A percentile compares a stretch with the other conserved stretches of the same genome.
phyloP scores from a whole-genome alignment of 2,888 invertebrate genomes.

The Lamproptera curius region DNA sequence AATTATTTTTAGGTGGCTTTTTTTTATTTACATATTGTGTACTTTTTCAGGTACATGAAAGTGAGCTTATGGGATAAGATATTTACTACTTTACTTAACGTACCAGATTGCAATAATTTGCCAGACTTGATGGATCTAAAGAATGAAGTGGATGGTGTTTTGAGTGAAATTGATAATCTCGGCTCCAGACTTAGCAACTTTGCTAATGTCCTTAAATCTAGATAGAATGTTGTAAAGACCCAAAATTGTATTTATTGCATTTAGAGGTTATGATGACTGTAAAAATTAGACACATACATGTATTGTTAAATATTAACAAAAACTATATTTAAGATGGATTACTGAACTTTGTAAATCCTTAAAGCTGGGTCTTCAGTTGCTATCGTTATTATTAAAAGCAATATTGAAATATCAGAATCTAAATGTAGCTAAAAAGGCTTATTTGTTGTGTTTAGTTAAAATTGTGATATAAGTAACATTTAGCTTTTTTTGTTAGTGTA shows the following conservation, averaged over 20 bases:
- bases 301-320: conserved; percentile 53
- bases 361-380: conserved; percentile 41
- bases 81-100: conserved; percentile 89
- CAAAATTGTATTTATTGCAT: conserved; percentile 74
- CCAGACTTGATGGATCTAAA: conserved; percentile 83
- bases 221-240: conserved; percentile 53
- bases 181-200: conserved; percentile 64
- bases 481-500: conserved; percentile 57
- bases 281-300: conserved; percentile 56
- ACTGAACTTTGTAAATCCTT: conserved; percentile 43
- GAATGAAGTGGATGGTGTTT: conserved; percentile 61
- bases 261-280: conserved; percentile 68
- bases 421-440: conserved; percentile 45
- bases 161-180: conserved; percentile 56
- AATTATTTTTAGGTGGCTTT: too few species aligned
- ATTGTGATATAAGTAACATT: conserved; percentile 69
- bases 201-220: conserved; percentile 75
- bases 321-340: conserved; percentile 52
- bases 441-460: conserved; percentile 68
- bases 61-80: conserved; percentile 87
- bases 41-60: conserved; percentile 83
- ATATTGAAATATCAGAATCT: conserved; percentile 56
- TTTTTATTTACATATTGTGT: too few species aligned
- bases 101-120: conserved; percentile 85
- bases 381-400: conserved; percentile 44